Conservation (phyloP, 2,888 invertebrate species). For the Drosophila paramelanica region DNA sequence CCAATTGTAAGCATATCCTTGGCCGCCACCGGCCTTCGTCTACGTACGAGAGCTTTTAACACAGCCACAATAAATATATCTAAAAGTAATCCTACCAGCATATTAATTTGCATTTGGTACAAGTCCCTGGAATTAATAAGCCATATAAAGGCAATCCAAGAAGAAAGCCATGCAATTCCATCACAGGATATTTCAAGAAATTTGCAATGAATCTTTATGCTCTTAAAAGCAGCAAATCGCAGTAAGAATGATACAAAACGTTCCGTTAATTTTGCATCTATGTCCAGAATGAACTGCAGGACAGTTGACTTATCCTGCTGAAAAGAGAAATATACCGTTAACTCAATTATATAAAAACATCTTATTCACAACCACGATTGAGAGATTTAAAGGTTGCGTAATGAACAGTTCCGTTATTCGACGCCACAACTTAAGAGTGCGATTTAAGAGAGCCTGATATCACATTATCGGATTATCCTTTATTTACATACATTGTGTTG, state of each 20-base stretch:
- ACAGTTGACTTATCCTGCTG: slow-evolving; percentile 25
- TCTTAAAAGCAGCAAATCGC: slow-evolving; percentile 77
- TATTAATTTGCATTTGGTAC: slow-evolving; percentile 93
- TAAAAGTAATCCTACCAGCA: slow-evolving; percentile 91
- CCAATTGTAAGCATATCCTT: slow-evolving; percentile 90
- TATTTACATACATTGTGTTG: too few species aligned
- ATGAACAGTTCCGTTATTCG: too few species aligned
- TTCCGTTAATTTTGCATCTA: slow-evolving; percentile 80
- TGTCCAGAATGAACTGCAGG: slow-evolving; percentile 59
- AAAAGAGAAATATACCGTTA: background rate
- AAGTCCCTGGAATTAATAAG: slow-evolving; percentile 89
- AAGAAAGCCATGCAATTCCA: slow-evolving; percentile 93
- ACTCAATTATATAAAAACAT: too few species aligned
- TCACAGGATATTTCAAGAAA: slow-evolving; percentile 91
- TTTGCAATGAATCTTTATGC: slow-evolving; percentile 79
- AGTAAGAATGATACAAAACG: slow-evolving; percentile 74
- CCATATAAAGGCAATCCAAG: slow-evolving; percentile 92
- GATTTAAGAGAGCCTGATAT: too few species aligned
- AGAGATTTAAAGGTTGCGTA: too few species aligned
- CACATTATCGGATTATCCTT: too few species aligned
- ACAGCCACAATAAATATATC: slow-evolving; percentile 92
- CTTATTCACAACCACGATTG: too few species aligned
- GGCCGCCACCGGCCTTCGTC: slow-evolving; percentile 90
- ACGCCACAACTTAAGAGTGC: too few species aligned
- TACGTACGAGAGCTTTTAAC: slow-evolving; percentile 91